Base-by-base conservation (phyloP, 2,113 vertebrate species). In the Chaenogobius annularis region DNA sequence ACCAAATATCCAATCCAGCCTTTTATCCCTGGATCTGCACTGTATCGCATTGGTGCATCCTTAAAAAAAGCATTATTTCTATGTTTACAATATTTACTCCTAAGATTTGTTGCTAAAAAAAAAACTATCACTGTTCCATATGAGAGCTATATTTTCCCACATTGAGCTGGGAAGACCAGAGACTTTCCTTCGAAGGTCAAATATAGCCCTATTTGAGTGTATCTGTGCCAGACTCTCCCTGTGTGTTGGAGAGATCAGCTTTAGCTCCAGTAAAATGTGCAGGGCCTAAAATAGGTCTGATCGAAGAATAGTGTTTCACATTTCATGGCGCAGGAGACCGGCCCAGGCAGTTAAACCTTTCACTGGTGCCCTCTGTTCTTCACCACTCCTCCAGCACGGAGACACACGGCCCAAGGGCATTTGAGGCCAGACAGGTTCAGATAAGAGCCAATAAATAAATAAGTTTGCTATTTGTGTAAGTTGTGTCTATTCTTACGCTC, bases 211-310 rank as follows among this genome's bases (percentile, higher is more conserved):
- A 80, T 86, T 87, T 83, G 70, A 72, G 74, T 82, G 13, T 73
- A 44, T 77, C 37, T 55, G 54, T 71, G 44, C 75, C 78, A 78
- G 68, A 76, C 73, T 80, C 75, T 85, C 73, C 80, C 72, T 80
- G 63, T 78, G 83, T 83, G 73, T 78, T 68, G 66, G 83, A 71
- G 72, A 85, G 88, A 91, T 87, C 82, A 86, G 82, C 70, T 91
- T 66, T 91, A 85, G 86, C 83, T 82, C 78, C 87, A 83, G 75
- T 81, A 77, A 85, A 87, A 84, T 75, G 74, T 78, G 83, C 77
- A 78, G 58, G 69, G 87, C 89, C 84, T 54, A 88, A 92, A 91
- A 90, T 91, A 92, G 86, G 69, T 48, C 84, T 79, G 85, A 91
- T 91, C 83, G 83, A 91, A 93, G 73, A 83, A 76, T 74, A 85